Evolutionary conservation across 2,888 invertebrate species (phyloP).

Genomic region (Scotopteryx bipunctaria): DNA sequence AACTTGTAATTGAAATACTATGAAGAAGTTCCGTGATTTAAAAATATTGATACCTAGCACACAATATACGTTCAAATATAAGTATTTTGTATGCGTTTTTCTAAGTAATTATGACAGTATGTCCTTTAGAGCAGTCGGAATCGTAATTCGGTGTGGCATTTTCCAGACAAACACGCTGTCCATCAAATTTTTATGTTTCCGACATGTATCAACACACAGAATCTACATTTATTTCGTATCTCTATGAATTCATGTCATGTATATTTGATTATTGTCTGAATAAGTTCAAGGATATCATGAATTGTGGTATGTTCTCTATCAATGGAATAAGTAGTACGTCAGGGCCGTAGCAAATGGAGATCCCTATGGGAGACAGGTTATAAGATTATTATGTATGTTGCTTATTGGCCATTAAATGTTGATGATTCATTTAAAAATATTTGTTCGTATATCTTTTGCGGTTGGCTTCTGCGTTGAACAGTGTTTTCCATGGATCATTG

Average conservation of each 20-base stretch:
- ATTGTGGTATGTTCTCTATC: too few relatives aligned
- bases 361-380: too few relatives aligned
- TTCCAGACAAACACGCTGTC: slow-evolving; percentile 49
- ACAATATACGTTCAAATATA: background rate
- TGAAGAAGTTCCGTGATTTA: too few relatives aligned
- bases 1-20: too few relatives aligned
- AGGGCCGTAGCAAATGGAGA: too few relatives aligned
- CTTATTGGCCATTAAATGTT: too few relatives aligned
- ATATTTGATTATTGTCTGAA: too few relatives aligned
- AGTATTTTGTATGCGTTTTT: background rate
- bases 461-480: background rate
- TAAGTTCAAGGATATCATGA: too few relatives aligned
- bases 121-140: background rate
- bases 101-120: background rate
- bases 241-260: too few relatives aligned
- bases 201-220: slow-evolving; percentile 39
- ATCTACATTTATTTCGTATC: slow-evolving; percentile 20
- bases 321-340: too few relatives aligned
- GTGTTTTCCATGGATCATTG: background rate
- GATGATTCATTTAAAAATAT: background rate
- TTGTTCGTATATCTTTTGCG: background rate
- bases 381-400: too few relatives aligned
- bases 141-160: slow-evolving; percentile 24
- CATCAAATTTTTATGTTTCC: slow-evolving; percentile 37
- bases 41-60: background rate